Conservation (phyloP, 1,140 invertebrate species). For the Sweltsa coloradensis region DNA sequence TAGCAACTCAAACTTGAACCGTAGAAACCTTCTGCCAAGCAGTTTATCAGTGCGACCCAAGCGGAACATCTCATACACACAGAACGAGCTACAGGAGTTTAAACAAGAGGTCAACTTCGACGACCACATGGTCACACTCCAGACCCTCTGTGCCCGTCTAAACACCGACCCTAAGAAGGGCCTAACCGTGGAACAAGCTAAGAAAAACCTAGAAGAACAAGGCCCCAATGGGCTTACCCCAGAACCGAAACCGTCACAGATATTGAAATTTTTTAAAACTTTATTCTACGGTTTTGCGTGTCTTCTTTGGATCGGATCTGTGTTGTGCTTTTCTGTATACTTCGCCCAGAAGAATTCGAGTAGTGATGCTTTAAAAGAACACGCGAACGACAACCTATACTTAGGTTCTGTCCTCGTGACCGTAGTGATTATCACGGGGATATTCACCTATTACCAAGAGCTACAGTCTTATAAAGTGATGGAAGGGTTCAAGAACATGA, state of each 20-base stretch:
- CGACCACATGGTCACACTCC: too few relatives aligned
- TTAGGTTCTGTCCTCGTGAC: constrained; percentile 55
- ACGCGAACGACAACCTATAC: constrained; percentile 37
- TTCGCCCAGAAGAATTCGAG: constrained; percentile 42
- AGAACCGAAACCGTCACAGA: not conserved
- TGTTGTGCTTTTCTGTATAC: constrained; percentile 55
- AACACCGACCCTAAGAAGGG: too few relatives aligned
- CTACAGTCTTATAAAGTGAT: constrained; percentile 59
- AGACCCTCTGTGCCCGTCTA: too few relatives aligned
- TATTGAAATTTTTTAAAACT: not conserved
- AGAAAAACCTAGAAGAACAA: too few relatives aligned
- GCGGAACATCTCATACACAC: too few relatives aligned
- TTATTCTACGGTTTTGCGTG: constrained; percentile 3
- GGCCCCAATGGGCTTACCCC: constrained; percentile 3
- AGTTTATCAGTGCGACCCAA: too few relatives aligned
- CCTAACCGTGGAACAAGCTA: too few relatives aligned
- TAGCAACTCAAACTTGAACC: too few relatives aligned
- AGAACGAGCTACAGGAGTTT: too few relatives aligned
- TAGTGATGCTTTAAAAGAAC: not conserved
- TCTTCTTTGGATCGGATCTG: constrained; percentile 61
- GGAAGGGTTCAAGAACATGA: constrained; percentile 56
- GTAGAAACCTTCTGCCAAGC: too few relatives aligned
- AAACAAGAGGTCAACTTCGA: too few relatives aligned
- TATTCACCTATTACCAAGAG: constrained; percentile 49
- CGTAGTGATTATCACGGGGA: constrained; percentile 59